Evolutionary conservation across 2,113 vertebrate species (phyloP).

Genomic region (Bubo bubo): DNA sequence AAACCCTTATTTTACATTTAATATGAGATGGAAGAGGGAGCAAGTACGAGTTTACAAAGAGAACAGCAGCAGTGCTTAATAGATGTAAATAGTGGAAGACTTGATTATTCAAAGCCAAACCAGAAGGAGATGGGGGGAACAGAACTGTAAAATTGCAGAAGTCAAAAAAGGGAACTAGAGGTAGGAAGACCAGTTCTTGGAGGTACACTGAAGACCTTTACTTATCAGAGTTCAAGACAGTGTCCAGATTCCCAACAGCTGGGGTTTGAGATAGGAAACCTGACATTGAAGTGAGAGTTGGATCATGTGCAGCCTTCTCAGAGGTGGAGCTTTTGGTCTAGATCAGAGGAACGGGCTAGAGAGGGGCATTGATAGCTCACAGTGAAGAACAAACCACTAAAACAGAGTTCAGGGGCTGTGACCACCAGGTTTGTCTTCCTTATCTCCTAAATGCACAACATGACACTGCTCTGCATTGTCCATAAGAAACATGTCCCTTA

Average conservation of each 20-base stretch:
- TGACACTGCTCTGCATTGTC: background rate
- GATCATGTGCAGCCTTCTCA: background rate
- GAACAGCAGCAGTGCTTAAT: background rate
- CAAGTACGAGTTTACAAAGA: background rate
- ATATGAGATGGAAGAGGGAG: background rate
- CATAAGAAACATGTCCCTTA: background rate
- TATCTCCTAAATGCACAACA: background rate
- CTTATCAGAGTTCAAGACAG: background rate
- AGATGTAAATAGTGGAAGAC: background rate
- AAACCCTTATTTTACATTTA: background rate
- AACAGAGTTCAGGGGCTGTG: background rate
- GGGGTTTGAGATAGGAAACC: background rate
- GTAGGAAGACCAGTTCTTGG: background rate
- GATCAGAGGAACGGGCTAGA: background rate
- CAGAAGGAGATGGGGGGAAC: fast-evolving
- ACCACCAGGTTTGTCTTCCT: background rate
- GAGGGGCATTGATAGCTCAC: too few relatives aligned
- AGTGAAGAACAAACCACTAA: background rate
- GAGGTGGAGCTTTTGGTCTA: background rate
- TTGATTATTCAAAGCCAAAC: background rate
- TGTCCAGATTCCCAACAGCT: fast-evolving
- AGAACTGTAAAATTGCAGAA: background rate
- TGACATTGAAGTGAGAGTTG: background rate
- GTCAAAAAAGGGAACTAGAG: background rate
- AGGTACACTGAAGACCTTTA: background rate